Evolutionary conservation across 2,113 vertebrate genomes (phyloP).

Genomic region (Dunckerocampus dactyliophorus): DNA sequence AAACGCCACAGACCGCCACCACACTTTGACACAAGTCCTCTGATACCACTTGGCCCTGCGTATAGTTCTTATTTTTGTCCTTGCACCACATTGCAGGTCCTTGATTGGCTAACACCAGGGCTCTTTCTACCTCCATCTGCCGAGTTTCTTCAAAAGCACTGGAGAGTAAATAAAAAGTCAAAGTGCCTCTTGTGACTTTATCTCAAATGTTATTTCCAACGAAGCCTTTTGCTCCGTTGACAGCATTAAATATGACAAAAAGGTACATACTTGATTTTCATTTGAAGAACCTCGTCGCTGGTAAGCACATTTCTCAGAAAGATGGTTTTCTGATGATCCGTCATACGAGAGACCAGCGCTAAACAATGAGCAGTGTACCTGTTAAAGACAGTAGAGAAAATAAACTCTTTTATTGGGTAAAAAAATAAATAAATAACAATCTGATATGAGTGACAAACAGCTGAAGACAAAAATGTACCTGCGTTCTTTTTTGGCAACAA

Average conservation of each 20-base stretch:
- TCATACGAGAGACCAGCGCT: conserved; percentile 90
- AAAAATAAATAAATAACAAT: neutral
- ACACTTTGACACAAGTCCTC: conserved; percentile 82
- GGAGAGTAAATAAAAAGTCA: neutral
- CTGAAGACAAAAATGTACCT: too few species aligned
- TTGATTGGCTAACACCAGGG: conserved; percentile 84
- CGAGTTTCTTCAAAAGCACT: conserved; percentile 88
- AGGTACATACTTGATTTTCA: conserved; percentile 86
- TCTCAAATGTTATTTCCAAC: neutral
- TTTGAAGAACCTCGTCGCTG: conserved; percentile 86
- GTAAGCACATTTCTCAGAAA: conserved; percentile 90
- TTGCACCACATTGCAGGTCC: conserved; percentile 78
- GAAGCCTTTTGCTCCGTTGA: neutral
- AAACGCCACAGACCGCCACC: conserved; percentile 85
- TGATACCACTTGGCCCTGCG: conserved; percentile 79
- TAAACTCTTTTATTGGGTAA: neutral
- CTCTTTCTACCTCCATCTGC: conserved; percentile 81
- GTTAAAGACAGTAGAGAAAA: conserved; percentile 26
- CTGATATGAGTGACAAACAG: too few species aligned
- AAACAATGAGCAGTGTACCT: conserved; percentile 95
- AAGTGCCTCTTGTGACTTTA: neutral
- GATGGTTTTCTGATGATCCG: conserved; percentile 88
- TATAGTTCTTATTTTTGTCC: conserved; percentile 72
- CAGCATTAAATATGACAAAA: neutral
- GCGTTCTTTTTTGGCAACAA: too few species aligned